Evolutionary conservation across 92 coral and sea anemone genomes (phyloP), one percentile per base, ranked within the genome.

Genomic region (Phymanthus crucifer): DNA sequence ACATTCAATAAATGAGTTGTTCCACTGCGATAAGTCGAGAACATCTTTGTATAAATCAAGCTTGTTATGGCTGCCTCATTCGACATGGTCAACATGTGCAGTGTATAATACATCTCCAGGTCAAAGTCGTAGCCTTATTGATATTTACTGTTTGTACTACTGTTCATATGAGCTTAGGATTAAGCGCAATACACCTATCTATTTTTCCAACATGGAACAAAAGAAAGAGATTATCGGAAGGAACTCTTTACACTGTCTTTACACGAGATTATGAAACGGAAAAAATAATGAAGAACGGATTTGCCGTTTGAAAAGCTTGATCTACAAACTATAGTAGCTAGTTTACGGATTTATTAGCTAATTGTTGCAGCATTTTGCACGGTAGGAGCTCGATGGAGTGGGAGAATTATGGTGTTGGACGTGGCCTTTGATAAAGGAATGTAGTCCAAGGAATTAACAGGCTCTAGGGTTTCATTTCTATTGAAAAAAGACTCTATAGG

Each of bases 231-330:
- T 82, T 73, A 74, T 61, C 71, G 73, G 79, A 69, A 61, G 80
- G 80, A 64, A 34, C 79, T 81, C 85, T 81, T 81, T 81, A 81
- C 85, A 72, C 79, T 17, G 79, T 81, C 85, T 81, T 81, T 81
- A 81, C 85, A 72, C 79, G 86, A 82, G 86, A 82, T 82, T 82
- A 82, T 58, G 74, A 82, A 82, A 82, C 86, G 86, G 86, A 82
- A 82, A 82, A 82, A 82, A 82, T 82, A 82, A 82, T 82, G 79
- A 82, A 82, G 66, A 82, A 82, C 86, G 86, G 86, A 82, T 82
- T 82, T 82, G 80, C 65, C 69, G 57, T 77, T 43, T 54, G 81
- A 33, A 77, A 40, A 54, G 81, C 69, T 61, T 65, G 81, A 77
- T 77, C 81, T 54, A 64, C 71, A 64, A 57, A 61, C 72, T 65